A percentile compares a stretch with the other conserved stretches of the same genome.
Conservation (phyloP, 2,113 vertebrate species). For the Petaurus breviceps region DNA sequence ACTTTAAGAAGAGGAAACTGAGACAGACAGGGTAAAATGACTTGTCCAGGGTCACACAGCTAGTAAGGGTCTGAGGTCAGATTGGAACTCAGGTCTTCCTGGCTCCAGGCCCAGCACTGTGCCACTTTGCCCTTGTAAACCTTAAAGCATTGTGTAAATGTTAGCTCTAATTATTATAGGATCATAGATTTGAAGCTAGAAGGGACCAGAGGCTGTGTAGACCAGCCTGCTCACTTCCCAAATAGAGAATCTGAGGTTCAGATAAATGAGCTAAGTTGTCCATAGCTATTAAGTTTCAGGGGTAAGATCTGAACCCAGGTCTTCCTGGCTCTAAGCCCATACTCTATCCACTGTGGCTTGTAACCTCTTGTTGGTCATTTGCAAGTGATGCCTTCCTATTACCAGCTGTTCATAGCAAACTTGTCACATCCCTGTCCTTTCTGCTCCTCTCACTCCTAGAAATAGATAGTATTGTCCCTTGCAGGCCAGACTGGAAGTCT, state of each 20-base stretch:
- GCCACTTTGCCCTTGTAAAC: background rate
- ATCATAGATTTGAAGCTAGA: background rate
- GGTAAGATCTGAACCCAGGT: background rate
- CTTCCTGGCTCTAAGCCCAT: fast-evolving
- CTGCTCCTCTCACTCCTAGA: background rate
- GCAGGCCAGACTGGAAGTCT: background rate
- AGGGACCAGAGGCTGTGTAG: background rate
- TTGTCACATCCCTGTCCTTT: background rate
- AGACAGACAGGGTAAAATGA: background rate
- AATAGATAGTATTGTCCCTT: background rate
- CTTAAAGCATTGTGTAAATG: background rate
- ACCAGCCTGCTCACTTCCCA: background rate
- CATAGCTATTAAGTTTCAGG: fast-evolving
- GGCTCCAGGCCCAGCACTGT: background rate
- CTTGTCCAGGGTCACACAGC: background rate
- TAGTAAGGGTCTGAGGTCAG: background rate
- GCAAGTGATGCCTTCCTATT: background rate
- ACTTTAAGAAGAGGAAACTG: background rate
- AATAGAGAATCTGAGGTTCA: background rate
- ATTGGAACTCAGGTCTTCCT: background rate
- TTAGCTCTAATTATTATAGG: background rate
- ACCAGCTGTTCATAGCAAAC: background rate
- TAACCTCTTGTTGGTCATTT: fast-evolving
- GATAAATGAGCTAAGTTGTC: background rate
- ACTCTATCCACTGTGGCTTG: background rate